A percentile compares a stretch with the other conserved stretches of the same genome.
phyloP scores from a whole-genome alignment of 2,797 vertebrate genomes.

The Rhynchotus rufescens region DNA sequence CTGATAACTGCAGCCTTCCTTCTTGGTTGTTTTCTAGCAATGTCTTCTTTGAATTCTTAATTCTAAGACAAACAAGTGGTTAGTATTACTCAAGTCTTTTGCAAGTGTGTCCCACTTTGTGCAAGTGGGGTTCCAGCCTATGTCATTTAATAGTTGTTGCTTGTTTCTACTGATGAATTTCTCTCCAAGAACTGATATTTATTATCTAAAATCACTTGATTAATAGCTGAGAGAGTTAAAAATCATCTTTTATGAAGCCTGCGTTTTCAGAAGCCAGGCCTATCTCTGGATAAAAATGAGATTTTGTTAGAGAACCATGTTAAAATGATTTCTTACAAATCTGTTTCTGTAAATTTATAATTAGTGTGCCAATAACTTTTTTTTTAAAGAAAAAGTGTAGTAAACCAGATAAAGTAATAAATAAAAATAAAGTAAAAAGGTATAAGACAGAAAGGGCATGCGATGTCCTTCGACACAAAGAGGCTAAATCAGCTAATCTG shows the following conservation, averaged over 20 bases:
- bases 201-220: not conserved
- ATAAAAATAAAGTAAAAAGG: not conserved
- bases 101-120: not conserved
- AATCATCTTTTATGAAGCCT: not conserved
- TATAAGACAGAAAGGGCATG: not conserved
- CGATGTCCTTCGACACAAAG: not conserved
- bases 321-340: not conserved
- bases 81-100: not conserved
- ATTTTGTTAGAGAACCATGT: not conserved
- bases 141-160: conserved; percentile 2
- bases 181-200: not conserved
- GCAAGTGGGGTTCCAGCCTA: not conserved
- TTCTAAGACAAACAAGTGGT: not conserved
- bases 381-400: not conserved
- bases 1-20: rapidly evolving
- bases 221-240: not conserved
- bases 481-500: not conserved
- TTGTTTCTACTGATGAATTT: conserved; percentile 13
- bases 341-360: not conserved
- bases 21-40: not conserved
- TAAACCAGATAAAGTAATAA: not conserved
- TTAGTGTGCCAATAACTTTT: not conserved
- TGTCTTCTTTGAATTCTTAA: not conserved
- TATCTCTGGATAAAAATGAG: not conserved
- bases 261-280: not conserved